phyloP scores from a whole-genome alignment of 2,888 invertebrate species.

The Apamea epomidion region DNA sequence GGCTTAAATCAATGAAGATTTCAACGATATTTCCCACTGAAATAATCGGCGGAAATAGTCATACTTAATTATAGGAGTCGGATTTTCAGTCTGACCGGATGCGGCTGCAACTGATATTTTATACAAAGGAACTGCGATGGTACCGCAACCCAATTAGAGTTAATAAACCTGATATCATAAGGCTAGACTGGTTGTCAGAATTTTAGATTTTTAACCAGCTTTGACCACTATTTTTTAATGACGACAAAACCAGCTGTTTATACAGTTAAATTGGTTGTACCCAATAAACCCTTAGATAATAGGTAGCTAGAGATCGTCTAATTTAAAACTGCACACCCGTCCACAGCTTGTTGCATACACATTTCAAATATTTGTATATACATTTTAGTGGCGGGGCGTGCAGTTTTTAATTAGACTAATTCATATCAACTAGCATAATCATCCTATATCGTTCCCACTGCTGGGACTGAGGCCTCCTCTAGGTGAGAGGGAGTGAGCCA shows the following conservation, averaged over 20 bases:
- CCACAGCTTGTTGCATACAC: not conserved
- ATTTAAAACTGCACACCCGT: not conserved
- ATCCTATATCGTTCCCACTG: too few species aligned
- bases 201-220: not conserved
- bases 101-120: constrained; percentile 32
- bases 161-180: constrained; percentile 15
- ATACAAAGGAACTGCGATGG: constrained; percentile 6
- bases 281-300: not conserved
- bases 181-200: not conserved
- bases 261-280: not conserved
- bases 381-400: too few species aligned
- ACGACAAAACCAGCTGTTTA: not conserved
- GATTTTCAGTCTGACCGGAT: constrained; percentile 5
- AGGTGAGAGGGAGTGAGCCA: too few species aligned
- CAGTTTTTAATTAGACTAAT: too few species aligned
- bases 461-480: too few species aligned
- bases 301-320: not conserved
- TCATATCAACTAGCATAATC: too few species aligned
- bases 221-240: not conserved
- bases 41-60: not conserved
- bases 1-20: not conserved
- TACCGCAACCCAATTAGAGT: constrained; percentile 28
- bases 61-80: not conserved
- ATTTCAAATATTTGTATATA: not conserved
- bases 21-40: not conserved